Percentiles rank a stretch among this genome's conserved stretches.
phyloP scores from a whole-genome alignment of 1,140 invertebrate genomes.

The Planococcus citri region DNA sequence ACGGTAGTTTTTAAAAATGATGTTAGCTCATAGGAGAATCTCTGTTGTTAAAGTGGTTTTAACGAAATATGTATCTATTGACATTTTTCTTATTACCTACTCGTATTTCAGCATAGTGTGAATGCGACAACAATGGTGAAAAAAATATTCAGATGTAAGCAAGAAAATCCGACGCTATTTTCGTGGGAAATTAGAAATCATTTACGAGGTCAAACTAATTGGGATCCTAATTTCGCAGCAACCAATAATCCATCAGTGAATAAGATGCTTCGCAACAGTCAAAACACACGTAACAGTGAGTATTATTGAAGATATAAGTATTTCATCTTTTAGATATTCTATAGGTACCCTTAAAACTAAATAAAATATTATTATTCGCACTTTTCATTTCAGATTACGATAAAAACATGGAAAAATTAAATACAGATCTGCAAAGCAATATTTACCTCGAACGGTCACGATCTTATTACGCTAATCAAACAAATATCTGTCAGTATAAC shows the following conservation, averaged over 20 bases:
- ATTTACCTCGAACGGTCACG: background rate
- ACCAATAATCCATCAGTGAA: background rate
- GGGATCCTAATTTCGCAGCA: constrained; percentile 44
- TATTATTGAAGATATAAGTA: too few species aligned
- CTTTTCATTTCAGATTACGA: background rate
- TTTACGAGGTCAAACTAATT: constrained; percentile 67
- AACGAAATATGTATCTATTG: too few species aligned
- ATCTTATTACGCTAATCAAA: background rate
- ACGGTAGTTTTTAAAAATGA: too few species aligned
- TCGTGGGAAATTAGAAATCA: constrained; percentile 86
- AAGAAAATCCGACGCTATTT: constrained; percentile 84
- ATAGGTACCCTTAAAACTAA: background rate
- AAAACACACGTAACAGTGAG: background rate
- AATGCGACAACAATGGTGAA: constrained; percentile 84
- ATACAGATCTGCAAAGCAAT: constrained; percentile 10
- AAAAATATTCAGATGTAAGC: constrained; percentile 78
- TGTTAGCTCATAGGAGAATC: too few species aligned
- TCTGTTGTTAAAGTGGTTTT: too few species aligned
- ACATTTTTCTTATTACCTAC: too few species aligned
- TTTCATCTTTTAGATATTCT: background rate
- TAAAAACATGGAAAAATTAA: constrained; percentile 9
- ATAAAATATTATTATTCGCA: background rate
- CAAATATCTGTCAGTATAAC: background rate
- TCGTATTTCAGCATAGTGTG: constrained; percentile 60
- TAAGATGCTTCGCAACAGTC: background rate